Evolutionary conservation across 2,797 vertebrate genomes (phyloP).

Genomic region (Parauchenoglanis ngamensis): DNA sequence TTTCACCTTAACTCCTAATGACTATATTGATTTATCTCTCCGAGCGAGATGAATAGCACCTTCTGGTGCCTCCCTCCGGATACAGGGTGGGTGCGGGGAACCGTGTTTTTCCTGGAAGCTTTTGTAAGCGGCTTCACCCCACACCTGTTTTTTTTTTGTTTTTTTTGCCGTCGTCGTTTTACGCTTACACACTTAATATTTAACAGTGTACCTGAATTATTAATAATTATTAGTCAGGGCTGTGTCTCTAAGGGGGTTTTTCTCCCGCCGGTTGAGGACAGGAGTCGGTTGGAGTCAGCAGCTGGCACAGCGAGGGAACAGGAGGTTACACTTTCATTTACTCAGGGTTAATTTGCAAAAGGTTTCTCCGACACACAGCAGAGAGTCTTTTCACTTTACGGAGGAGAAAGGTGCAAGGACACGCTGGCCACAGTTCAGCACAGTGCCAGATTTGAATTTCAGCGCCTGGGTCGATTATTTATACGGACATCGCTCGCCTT

Average conservation of each 20-base stretch:
- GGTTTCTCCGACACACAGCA: background rate
- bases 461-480: slow-evolving; percentile 2
- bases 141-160: slow-evolving; percentile 13
- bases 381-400: background rate
- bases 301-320: slow-evolving; percentile 19
- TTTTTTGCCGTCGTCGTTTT: background rate
- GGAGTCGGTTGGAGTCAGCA: slow-evolving; percentile 28
- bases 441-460: background rate
- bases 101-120: background rate
- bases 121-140: background rate
- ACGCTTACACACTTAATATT: slow-evolving; percentile 45
- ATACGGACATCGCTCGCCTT: slow-evolving; percentile 13
- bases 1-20: slow-evolving; percentile 12
- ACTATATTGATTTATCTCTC: slow-evolving; percentile 27
- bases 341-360: slow-evolving; percentile 5
- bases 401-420: slow-evolving; percentile 1
- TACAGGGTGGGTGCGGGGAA: slow-evolving; percentile 9
- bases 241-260: background rate
- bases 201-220: slow-evolving; percentile 38
- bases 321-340: slow-evolving; percentile 32
- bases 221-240: slow-evolving; percentile 37
- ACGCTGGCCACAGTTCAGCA: background rate
- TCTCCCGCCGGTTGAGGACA: slow-evolving; percentile 9
- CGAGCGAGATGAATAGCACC: slow-evolving; percentile 22
- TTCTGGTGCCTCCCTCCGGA: background rate